Base-by-base conservation (phyloP, 2,888 invertebrate species). In the Sarcophaga caerulescens region DNA sequence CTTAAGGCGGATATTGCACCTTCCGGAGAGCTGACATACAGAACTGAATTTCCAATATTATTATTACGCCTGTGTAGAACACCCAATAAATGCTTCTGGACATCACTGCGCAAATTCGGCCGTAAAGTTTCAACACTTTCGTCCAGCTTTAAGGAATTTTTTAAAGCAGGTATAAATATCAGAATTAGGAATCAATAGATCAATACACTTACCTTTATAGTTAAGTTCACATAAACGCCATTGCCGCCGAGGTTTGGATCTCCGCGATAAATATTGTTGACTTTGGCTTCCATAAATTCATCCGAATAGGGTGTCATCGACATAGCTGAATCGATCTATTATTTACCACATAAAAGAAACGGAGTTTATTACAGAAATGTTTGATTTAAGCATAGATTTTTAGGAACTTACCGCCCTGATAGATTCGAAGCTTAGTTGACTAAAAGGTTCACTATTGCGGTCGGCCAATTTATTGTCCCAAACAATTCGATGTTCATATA, bases 241-340 rank as follows among this genome's bases (percentile, higher is more conserved):
- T 95, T 95, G 86, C 96, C 95, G 0, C 96, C 95, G 88, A 95
- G 94, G 73, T 94, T 94, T 14, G 95, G 94, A 85, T 96, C 96
- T 0, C 96, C 96, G 14, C 95, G 94, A 91, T 97, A 97, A 11
- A 98, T 95, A 17, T 95, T 95, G 91, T 97, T 98, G 1, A 98
- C 96, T 77, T 95, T 94, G 0, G 97, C 96, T 63, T 96, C 96
- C 91, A 98, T 95, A 92, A 97, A 98, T 89, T 97, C 96, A 89
- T 97, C 96, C 0, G 97, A 97, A 91, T 97, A 97, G 0, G 97
- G 97, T 0, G 98, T 98, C 96, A 98, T 97, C 0, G 97, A 97
- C 95, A 98, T 97, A 0, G 98, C 97, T 0, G 98, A 97, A 92
- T 97, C 97, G 91, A 98, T 95, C 98, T 98, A 92, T n/a, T 47